Evolutionary conservation across 2,113 vertebrate genomes (phyloP).

Genomic region (Leiothrix lutea): DNA sequence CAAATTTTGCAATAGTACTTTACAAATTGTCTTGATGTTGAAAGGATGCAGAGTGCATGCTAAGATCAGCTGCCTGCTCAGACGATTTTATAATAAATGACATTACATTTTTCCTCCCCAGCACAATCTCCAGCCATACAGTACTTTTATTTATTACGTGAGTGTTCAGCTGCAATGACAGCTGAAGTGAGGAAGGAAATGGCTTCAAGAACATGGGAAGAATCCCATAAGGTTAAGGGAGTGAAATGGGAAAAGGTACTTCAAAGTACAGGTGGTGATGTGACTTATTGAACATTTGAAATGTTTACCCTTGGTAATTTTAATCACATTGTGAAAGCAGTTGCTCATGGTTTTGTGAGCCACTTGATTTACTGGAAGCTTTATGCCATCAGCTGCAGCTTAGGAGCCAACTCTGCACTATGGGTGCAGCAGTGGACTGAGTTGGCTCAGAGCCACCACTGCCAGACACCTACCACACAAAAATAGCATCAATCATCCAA

Average conservation of each 20-base stretch:
- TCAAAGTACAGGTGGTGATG: constrained; percentile 23
- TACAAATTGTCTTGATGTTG: not conserved
- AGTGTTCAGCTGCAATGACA: not conserved
- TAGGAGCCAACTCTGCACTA: not conserved
- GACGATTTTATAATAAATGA: not conserved
- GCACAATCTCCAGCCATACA: not conserved
- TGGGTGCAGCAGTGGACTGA: not conserved
- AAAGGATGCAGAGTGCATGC: not conserved
- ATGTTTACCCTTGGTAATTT: constrained; percentile 49
- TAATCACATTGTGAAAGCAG: constrained; percentile 43
- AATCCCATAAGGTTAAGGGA: not conserved
- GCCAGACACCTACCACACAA: not conserved
- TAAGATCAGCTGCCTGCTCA: not conserved
- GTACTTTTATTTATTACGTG: constrained; percentile 3
- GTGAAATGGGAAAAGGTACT: not conserved
- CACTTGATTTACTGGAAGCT: constrained; percentile 38
- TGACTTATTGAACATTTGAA: constrained; percentile 39
- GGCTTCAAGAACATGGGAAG: constrained; percentile 4
- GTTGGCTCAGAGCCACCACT: not conserved
- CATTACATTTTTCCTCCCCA: not conserved
- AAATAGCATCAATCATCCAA: not conserved
- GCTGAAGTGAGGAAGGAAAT: constrained; percentile 1
- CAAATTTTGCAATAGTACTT: not conserved
- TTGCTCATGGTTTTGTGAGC: constrained; percentile 18
- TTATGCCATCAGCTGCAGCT: not conserved